Evolutionary conservation across 1,140 invertebrate species (phyloP), one percentile per base, ranked within the genome.

Genomic region (Druon quercuslanigerum): DNA sequence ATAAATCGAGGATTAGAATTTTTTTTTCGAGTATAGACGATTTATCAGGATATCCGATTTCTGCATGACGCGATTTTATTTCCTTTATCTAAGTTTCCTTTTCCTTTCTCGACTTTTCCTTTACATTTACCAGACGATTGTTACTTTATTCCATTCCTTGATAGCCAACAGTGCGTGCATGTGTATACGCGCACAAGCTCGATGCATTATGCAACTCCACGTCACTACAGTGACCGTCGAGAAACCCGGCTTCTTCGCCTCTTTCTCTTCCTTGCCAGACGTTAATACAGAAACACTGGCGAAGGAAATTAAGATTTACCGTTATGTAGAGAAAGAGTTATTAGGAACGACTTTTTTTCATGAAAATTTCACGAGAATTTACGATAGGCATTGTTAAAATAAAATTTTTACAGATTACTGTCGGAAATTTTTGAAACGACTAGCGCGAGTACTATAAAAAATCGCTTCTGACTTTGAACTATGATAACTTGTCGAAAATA

Each of bases 81-180:
- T 46, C 40, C 40, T 40, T 40, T 40, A 7, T 40, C 40, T 40
- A 40, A 40, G 40, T n/a, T n/a, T n/a, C n/a, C 40, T 46, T 46
- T 46, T 46, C 40, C 40, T 46, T 46, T 46, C 40, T 9, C 40
- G 40, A 6, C 40, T 46, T 46, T 46, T 40, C 73, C 25, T 19
- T 75, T 71, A 33, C 25, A 40, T 75, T 70, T 51, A n/a, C 74
- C 20, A 50, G 13, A 19, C 20, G 72, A 73, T 56, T 46, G 72
- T 54, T 56, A 46, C 51, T 73, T 40, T 46, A 73, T 54, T 56
- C 40, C 51, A 40, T 46, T 66, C 5, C 60, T n/a, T 40, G 60
- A 66, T 66, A n/a, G 14, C 33, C 14, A 66, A 66, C 60, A 12
- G 60, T 66, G 25, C 25, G 14, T 66, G 25, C 40, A 66, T 66